Conservation (phyloP, 2,797 vertebrate species). For the Apogon talboti region DNA sequence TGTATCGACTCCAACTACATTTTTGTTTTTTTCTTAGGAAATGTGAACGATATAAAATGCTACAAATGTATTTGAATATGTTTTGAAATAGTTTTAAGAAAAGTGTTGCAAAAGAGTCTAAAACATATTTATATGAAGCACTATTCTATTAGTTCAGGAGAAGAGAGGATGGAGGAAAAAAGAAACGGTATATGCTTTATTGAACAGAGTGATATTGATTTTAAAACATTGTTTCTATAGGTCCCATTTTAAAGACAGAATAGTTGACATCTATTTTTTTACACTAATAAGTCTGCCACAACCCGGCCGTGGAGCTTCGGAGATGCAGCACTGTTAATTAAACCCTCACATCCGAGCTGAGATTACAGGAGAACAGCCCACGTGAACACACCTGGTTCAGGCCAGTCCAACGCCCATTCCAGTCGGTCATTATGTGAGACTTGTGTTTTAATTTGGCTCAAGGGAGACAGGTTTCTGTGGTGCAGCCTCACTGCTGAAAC, state of each 20-base stretch:
- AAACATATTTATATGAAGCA: slow-evolving; percentile 83
- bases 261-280: slow-evolving; percentile 85
- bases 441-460: slow-evolving; percentile 32
- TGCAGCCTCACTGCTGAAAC: slow-evolving; percentile 11
- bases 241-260: slow-evolving; percentile 81
- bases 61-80: slow-evolving; percentile 81
- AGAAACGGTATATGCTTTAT: slow-evolving; percentile 75
- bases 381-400: slow-evolving; percentile 41
- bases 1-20: slow-evolving; percentile 77
- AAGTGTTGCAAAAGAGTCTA: slow-evolving; percentile 78
- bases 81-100: slow-evolving; percentile 83
- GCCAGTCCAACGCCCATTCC: slow-evolving; percentile 30
- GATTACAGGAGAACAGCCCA: slow-evolving; percentile 50
- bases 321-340: slow-evolving; percentile 69
- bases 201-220: slow-evolving; percentile 61
- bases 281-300: slow-evolving; percentile 70
- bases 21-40: slow-evolving; percentile 74
- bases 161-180: slow-evolving; percentile 15
- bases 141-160: slow-evolving; percentile 61
- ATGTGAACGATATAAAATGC: slow-evolving; percentile 70
- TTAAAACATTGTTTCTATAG: slow-evolving; percentile 74
- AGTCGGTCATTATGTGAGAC: slow-evolving; percentile 23
- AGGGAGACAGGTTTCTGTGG: slow-evolving; percentile 20
- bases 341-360: slow-evolving; percentile 46
- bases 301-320: slow-evolving; percentile 57